Conservation (phyloP, 1,140 invertebrate species). For the Brachionus asplanchnoidis region DNA sequence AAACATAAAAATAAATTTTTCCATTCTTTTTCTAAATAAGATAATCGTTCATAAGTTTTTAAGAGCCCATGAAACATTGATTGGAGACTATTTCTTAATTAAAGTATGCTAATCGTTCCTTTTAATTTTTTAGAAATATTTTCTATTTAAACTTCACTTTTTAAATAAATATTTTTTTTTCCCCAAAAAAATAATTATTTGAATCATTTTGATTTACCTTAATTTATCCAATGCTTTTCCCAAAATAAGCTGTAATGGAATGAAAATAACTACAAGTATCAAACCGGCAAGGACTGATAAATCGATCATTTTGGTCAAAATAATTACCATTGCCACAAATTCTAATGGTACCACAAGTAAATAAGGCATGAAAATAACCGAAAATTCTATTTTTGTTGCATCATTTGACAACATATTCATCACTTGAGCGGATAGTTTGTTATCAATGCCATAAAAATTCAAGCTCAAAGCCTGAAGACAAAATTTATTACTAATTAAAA, state of each 20-base stretch:
- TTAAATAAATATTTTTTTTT: too few relatives aligned
- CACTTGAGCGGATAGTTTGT: not conserved
- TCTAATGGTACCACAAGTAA: not conserved
- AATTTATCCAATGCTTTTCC: not conserved
- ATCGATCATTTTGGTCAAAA: not conserved
- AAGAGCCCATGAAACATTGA: too few relatives aligned
- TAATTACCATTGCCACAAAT: not conserved
- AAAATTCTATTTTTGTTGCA: conserved; percentile 28
- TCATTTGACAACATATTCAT: conserved; percentile 32
- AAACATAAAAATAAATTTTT: too few relatives aligned
- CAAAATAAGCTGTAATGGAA: not conserved
- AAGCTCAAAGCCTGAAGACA: not conserved
- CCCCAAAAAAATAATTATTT: not conserved
- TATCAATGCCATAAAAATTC: not conserved
- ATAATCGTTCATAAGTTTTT: too few relatives aligned
- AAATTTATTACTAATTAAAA: not conserved
- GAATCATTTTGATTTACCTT: not conserved
- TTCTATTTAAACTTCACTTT: too few relatives aligned
- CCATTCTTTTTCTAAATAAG: too few relatives aligned
- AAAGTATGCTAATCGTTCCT: too few relatives aligned
- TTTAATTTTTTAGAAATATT: too few relatives aligned
- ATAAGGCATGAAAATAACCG: not conserved
- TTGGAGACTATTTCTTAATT: too few relatives aligned
- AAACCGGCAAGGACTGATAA: not conserved
- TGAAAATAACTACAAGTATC: not conserved